A percentile compares a stretch with the other conserved stretches of the same genome.
Evolutionary conservation across 2,888 invertebrate species (phyloP).

Genomic region (Taenaris catops): DNA sequence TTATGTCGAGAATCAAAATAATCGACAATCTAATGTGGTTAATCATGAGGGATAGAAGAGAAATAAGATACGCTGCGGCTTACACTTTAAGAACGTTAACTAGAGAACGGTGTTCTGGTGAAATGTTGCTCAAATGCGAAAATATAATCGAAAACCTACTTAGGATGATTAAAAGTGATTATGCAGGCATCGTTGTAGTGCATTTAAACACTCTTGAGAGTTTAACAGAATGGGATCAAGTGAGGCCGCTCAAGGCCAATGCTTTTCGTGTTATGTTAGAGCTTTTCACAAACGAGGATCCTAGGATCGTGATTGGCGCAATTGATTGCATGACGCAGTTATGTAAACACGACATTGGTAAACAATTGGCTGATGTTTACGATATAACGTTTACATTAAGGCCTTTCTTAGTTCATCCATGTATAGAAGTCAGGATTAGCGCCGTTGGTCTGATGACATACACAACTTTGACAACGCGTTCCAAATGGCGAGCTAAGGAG

Average conservation of each 20-base stretch:
- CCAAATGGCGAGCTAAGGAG: constrained; percentile 66
- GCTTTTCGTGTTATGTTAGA: constrained; percentile 54
- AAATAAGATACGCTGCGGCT: constrained; percentile 59
- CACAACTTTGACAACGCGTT: constrained; percentile 53
- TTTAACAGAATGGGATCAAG: constrained; percentile 54
- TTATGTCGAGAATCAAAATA: constrained; percentile 42
- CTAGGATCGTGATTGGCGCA: constrained; percentile 41
- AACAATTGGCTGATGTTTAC: constrained; percentile 48
- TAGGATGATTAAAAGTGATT: constrained; percentile 57
- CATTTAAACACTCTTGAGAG: constrained; percentile 52
- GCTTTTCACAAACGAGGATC: constrained; percentile 40
- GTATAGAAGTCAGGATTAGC: constrained; percentile 45
- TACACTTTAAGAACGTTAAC: constrained; percentile 47
- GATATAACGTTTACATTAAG: constrained; percentile 45
- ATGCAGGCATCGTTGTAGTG: constrained; percentile 48
- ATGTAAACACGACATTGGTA: constrained; percentile 57
- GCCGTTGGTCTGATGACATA: constrained; percentile 48
- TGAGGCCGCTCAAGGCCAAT: constrained; percentile 46
- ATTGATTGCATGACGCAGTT: constrained; percentile 62
- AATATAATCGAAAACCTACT: constrained; percentile 50
- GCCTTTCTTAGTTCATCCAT: constrained; percentile 30
- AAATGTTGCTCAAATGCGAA: constrained; percentile 39
- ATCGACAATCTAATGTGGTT: constrained; percentile 49
- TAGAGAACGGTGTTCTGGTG: constrained; percentile 44
- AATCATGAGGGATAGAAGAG: constrained; percentile 51